phyloP scores from a whole-genome alignment of 1,140 invertebrate species.

The Leptonema lineaticorne region DNA sequence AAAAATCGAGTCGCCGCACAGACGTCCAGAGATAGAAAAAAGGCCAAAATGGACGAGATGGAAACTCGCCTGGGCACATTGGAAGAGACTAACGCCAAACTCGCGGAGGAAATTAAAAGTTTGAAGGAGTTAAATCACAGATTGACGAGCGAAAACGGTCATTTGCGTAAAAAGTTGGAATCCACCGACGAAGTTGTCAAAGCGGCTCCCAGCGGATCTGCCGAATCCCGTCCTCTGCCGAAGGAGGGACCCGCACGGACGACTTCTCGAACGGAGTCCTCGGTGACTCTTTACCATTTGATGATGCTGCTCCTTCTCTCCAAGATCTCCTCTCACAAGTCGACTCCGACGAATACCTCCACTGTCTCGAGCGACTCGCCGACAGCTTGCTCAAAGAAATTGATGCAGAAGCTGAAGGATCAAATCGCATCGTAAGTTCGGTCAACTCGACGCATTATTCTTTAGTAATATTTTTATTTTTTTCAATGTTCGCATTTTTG shows the following conservation, averaged over 20 bases:
- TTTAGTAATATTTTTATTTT: too few species aligned
- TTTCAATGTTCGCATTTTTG: neutral
- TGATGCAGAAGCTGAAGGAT: conserved; percentile 70
- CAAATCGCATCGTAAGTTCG: conserved; percentile 63
- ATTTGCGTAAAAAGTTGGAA: conserved; percentile 58
- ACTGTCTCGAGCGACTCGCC: conserved; percentile 74
- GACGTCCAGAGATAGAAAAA: conserved; percentile 95
- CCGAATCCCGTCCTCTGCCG: conserved; percentile 82
- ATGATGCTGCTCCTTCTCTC: conserved; percentile 75
- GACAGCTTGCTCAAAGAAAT: conserved; percentile 78
- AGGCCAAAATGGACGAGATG: conserved; percentile 86
- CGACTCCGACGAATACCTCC: conserved; percentile 65
- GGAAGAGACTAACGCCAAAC: conserved; percentile 64
- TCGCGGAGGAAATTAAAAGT: conserved; percentile 65
- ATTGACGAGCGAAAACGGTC: conserved; percentile 63
- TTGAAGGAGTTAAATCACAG: conserved; percentile 67
- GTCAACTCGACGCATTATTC: conserved; percentile 31
- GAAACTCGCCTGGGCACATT: conserved; percentile 70
- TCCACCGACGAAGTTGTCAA: conserved; percentile 46
- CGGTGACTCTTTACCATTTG: conserved; percentile 62
- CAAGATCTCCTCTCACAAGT: conserved; percentile 72
- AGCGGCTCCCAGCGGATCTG: conserved; percentile 67
- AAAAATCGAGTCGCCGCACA: conserved; percentile 98
- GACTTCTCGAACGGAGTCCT: conserved; percentile 51
- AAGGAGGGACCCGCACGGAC: conserved; percentile 69